A percentile compares a stretch with the other conserved stretches of the same genome.
Conservation (phyloP, 2,888 invertebrate species). For the Meteorus colon region DNA sequence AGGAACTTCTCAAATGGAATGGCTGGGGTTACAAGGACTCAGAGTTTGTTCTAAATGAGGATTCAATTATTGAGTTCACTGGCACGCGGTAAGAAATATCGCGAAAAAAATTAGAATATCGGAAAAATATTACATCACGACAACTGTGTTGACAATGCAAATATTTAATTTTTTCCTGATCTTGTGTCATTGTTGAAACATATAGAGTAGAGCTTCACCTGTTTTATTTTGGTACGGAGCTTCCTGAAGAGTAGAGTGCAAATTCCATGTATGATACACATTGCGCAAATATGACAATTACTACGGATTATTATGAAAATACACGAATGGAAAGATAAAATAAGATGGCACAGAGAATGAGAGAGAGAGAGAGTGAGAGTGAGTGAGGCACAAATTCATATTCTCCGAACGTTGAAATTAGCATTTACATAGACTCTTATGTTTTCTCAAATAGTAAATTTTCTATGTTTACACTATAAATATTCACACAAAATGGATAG, state of each 20-base stretch:
- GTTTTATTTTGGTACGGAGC: too few relatives aligned
- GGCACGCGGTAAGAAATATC: constrained; percentile 83
- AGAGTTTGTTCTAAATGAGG: constrained; percentile 82
- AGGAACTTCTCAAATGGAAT: constrained; percentile 96
- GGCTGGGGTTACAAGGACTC: constrained; percentile 99
- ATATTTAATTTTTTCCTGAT: not conserved
- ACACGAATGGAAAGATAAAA: too few relatives aligned
- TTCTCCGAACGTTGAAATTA: not conserved
- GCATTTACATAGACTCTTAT: constrained; percentile 23
- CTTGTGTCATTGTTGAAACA: not conserved
- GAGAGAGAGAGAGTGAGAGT: not conserved
- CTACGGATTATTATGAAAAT: too few relatives aligned
- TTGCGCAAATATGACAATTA: too few relatives aligned
- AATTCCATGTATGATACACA: too few relatives aligned
- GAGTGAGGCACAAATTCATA: not conserved
- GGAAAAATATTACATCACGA: constrained; percentile 1
- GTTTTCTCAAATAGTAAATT: constrained; percentile 27
- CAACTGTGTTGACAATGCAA: not conserved
- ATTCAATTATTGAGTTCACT: constrained; percentile 83
- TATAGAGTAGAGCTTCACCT: too few relatives aligned
- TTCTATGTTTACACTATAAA: constrained; percentile 2
- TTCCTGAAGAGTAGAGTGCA: too few relatives aligned
- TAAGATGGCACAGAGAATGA: too few relatives aligned
- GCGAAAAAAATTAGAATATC: not conserved
- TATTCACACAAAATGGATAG: not conserved